Conservation (phyloP, 2,888 invertebrate species). For the Amiota communis region DNA sequence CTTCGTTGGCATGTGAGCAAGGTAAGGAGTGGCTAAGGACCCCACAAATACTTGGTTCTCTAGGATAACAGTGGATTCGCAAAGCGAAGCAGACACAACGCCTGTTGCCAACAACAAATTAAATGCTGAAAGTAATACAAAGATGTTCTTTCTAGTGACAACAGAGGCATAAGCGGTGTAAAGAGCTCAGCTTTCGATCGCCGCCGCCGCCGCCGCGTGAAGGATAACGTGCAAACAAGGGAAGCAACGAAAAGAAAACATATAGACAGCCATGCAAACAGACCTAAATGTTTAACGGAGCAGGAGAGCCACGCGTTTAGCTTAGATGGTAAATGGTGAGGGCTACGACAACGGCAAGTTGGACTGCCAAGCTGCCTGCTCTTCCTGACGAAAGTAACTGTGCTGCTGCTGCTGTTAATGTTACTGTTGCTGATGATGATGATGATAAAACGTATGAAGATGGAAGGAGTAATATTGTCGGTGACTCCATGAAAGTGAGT, state of each 20-base stretch:
- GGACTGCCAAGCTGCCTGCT: constrained; percentile 3
- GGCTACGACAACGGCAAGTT: not conserved
- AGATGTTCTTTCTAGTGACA: constrained; percentile 60
- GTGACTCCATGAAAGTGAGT: not conserved
- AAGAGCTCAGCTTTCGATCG: constrained; percentile 11
- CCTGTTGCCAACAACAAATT: constrained; percentile 60
- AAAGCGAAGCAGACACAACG: not conserved
- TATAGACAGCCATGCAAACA: constrained; percentile 8
- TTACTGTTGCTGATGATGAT: not conserved
- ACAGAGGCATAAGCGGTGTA: constrained; percentile 28
- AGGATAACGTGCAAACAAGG: constrained; percentile 9
- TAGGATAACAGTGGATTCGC: no score
- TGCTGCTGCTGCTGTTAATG: not conserved
- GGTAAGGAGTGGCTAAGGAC: not conserved
- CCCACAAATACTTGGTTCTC: no score
- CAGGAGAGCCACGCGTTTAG: not conserved
- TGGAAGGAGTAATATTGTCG: constrained; percentile 38
- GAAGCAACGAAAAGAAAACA: not conserved
- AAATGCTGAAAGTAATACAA: constrained; percentile 66
- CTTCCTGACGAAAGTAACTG: not conserved
- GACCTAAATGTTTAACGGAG: constrained; percentile 13
- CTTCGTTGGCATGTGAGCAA: not conserved
- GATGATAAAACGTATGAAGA: constrained; percentile 52
- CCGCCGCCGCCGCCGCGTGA: no score
- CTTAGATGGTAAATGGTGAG: not conserved